Evolutionary conservation across 2,113 vertebrate genomes (phyloP).

Genomic region (Hippotragus niger): DNA sequence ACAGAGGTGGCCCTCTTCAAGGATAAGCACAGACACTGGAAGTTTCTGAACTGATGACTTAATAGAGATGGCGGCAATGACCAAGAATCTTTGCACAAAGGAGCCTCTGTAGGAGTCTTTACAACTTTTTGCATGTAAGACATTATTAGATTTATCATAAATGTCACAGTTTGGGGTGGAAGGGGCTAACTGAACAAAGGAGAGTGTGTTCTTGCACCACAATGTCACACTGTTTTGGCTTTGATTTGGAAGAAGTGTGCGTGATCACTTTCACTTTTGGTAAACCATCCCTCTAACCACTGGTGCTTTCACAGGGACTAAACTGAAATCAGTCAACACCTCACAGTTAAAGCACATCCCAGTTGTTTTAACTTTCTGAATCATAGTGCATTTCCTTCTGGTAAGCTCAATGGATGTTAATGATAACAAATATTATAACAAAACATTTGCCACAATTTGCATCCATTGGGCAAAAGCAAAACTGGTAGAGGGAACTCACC

Average conservation of each 20-base stretch:
- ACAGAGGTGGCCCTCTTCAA: neutral
- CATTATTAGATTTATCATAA: neutral
- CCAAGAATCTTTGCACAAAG: neutral
- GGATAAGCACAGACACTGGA: neutral
- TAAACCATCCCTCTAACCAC: neutral
- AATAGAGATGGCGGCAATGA: neutral
- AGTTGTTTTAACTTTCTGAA: neutral
- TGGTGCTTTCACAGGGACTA: slow-evolving; percentile 17
- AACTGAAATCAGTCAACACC: neutral
- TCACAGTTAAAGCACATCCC: slow-evolving; percentile 15
- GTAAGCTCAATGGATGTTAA: neutral
- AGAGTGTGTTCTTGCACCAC: neutral
- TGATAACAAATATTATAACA: neutral
- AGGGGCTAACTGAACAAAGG: neutral
- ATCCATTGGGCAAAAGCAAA: neutral
- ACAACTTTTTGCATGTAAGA: neutral
- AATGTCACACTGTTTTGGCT: neutral
- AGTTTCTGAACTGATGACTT: neutral
- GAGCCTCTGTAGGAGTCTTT: neutral
- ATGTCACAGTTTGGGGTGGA: neutral
- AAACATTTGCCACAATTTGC: neutral
- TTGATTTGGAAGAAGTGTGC: neutral
- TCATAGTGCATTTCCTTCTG: neutral
- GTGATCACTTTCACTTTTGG: slow-evolving; percentile 17
- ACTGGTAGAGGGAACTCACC: neutral